phyloP scores from a whole-genome alignment of 2,888 invertebrate species.

The Trissoscelio sp. region DNA sequence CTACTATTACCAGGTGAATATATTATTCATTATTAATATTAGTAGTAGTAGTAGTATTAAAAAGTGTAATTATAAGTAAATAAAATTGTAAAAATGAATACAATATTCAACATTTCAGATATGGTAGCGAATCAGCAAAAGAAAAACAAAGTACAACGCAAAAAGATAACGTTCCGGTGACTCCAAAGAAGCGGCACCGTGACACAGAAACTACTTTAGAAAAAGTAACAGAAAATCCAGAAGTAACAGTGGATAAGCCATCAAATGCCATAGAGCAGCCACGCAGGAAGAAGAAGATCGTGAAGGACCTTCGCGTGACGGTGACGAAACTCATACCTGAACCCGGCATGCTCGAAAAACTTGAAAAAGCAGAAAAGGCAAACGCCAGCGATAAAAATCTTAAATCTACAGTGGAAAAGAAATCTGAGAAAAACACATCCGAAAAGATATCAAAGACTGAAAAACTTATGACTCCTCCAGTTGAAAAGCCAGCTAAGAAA shows the following conservation, averaged over 20 bases:
- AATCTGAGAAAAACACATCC: conserved; percentile 83
- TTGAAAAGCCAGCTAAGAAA: conserved; percentile 61
- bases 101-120: conserved; percentile 46
- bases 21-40: too few species aligned
- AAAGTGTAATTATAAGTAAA: neutral
- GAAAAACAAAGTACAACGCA: conserved; percentile 69
- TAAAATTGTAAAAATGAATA: conserved; percentile 1
- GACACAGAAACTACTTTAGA: conserved; percentile 85
- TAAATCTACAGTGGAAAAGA: conserved; percentile 81
- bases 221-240: conserved; percentile 69
- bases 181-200: conserved; percentile 90
- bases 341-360: conserved; percentile 70
- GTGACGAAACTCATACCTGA: conserved; percentile 80
- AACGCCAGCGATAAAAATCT: conserved; percentile 65
- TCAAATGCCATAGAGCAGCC: conserved; percentile 78
- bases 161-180: conserved; percentile 84
- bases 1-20: conserved; percentile 83
- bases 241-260: conserved; percentile 73
- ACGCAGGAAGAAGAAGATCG: conserved; percentile 81
- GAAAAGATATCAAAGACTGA: conserved; percentile 80
- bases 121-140: conserved; percentile 76
- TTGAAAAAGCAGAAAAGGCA: conserved; percentile 73
- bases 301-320: conserved; percentile 81
- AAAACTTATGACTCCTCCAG: conserved; percentile 49
- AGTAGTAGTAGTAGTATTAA: too few species aligned